Evolutionary conservation across 2,113 vertebrate species (phyloP), one percentile per base, ranked within the genome.

Genomic region (Pelusios castaneus): DNA sequence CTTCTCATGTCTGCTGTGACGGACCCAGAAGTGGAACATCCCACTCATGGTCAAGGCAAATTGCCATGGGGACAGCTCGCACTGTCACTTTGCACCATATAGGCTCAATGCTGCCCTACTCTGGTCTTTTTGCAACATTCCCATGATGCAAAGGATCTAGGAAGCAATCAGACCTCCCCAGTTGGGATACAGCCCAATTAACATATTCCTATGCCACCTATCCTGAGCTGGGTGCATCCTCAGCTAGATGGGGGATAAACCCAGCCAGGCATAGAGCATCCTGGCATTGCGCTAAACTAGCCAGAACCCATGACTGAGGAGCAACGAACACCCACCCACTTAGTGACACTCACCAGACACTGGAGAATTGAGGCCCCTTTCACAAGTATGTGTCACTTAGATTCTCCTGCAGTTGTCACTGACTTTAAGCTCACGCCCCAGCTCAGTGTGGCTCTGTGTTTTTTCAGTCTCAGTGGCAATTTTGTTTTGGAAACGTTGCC

Each of bases 401-500:
- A 8, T 31, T 73, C 78, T 76, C 82, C 89, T 47, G 87, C 56
- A 34, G 19, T 43, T 49, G 88, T 58, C 79, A 2, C 90, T 76
- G 93, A 17, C 67, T 75, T 11, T 93, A 82, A 92, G 92, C 88
- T 89, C 1, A 58, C 55, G 10, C 90, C 95, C 93, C 96, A 58
- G 89, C 95, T 75, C 91, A 79, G 93, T 19, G 5, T 78, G 94
- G 75, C 95, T 56, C 91, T 49, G 9, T 49, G 82, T 70, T 43
- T 92, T 89, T 86, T 92, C 95, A 41, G 83, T 91, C 84, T 87
- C 91, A 89, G 76, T 45, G 94, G 94, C 47, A 87, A 94, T 97
- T 84, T 95, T 96, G 94, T 94, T 95, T 95, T 92, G 95, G 95
- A 94, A 97, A 80, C 92, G 43, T 63, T 24, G 14, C 67, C 34